Conservation (phyloP, 2,888 invertebrate genomes). For the Sphaerophoria rueppellii region DNA sequence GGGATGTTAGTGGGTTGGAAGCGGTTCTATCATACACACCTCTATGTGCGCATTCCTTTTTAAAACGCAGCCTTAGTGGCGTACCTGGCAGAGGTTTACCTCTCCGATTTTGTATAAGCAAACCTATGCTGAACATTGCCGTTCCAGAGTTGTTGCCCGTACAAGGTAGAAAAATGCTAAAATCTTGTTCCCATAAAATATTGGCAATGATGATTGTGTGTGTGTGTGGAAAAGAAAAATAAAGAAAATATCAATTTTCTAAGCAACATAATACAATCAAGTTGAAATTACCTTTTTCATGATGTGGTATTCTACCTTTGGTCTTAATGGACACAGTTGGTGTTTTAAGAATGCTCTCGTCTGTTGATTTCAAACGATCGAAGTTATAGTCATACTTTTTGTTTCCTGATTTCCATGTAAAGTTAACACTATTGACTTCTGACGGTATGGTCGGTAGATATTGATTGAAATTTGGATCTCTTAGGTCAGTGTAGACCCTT, state of each 20-base stretch:
- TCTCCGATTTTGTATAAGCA: slow-evolving; percentile 91
- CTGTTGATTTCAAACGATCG: slow-evolving; percentile 91
- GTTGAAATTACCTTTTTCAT: slow-evolving; percentile 88
- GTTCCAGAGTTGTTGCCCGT: slow-evolving; percentile 94
- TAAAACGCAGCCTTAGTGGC: slow-evolving; percentile 91
- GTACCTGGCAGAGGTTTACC: slow-evolving; percentile 92
- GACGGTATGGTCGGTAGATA: slow-evolving; percentile 95
- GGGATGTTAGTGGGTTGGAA: slow-evolving; percentile 82
- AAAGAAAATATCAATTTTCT: background rate
- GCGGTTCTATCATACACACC: slow-evolving; percentile 88
- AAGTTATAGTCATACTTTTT: slow-evolving; percentile 94
- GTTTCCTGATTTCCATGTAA: slow-evolving; percentile 93
- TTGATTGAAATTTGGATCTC: slow-evolving; percentile 94
- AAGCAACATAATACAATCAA: slow-evolving; percentile 1
- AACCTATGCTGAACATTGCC: slow-evolving; percentile 93
- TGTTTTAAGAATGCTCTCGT: slow-evolving; percentile 91
- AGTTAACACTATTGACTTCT: slow-evolving; percentile 94
- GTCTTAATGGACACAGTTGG: slow-evolving; percentile 94
- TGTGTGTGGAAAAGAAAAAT: slow-evolving; percentile 18
- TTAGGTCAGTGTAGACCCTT: slow-evolving; percentile 91
- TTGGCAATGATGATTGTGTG: slow-evolving; percentile 5
- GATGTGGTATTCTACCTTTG: slow-evolving; percentile 92
- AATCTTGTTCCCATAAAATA: slow-evolving; percentile 84
- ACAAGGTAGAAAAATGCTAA: slow-evolving; percentile 94
- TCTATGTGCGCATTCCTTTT: slow-evolving; percentile 97